Base-by-base conservation (phyloP, 1,140 invertebrate genomes). In the Episyrphus balteatus region DNA sequence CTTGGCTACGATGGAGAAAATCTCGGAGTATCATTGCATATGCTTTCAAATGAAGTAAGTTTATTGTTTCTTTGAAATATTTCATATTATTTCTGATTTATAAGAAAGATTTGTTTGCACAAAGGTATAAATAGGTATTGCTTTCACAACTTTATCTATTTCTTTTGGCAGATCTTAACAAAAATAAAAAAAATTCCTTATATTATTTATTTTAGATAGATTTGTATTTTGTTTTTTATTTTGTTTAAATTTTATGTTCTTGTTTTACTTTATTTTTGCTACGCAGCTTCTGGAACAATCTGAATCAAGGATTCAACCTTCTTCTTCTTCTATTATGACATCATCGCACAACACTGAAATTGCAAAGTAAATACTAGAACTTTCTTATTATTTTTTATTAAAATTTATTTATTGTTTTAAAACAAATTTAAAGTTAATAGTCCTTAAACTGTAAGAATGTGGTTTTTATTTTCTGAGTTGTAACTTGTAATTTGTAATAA, bases 241-340 rank as follows among this genome's bases (percentile, higher is more conserved):
- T 48, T 31, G 14, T 42, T 51, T 45, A 42, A 38, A 42, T 46
- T 49, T 49, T 46, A 50, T 34, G 45, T 47, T 41, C 47, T 47
- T 39, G 26, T 47, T 53, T 49, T 53, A 55, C 64, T 66, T 75
- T 70, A 63, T 66, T 70, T 69, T 55, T 38, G 15, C 49, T 47
- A 42, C 54, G 53, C 59, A 79, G 76, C 75, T 78, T 74, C 72
- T 77, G 75, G 77, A 78, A 67, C 71, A 74, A 68, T 62, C 74
- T 58, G 63, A 61, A 53, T 46, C 57, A 39, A 56, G 56, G 45
- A 52, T 59, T 48, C 62, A 62, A 55, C 65, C 60, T 59, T 58
- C 59, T 62, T 64, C 62, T 56, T 66, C 63, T 66, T 66, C 61
- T 56, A 66, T 64, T 60, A 61, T 61, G 62, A 64, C 65, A 51